Conservation (phyloP, 2,888 invertebrate genomes). For the Hesperia comma region DNA sequence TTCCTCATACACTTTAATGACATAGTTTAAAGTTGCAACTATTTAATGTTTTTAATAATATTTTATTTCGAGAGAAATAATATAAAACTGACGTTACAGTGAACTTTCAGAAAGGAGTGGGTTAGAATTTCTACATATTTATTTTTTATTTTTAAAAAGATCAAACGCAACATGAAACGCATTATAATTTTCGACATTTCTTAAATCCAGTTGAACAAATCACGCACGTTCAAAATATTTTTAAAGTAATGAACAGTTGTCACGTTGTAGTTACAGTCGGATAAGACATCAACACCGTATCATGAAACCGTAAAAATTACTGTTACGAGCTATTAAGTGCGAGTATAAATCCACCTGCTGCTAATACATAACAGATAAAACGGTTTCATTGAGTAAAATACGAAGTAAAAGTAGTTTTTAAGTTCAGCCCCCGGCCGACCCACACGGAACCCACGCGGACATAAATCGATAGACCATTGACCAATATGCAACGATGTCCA, state of each 20-base stretch:
- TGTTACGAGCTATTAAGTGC: slow-evolving; percentile 15
- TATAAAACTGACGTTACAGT: too few species aligned
- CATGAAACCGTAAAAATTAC: slow-evolving; percentile 17
- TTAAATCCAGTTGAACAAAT: too few species aligned
- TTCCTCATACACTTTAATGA: too few species aligned
- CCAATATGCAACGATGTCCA: slow-evolving; percentile 64
- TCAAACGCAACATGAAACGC: too few species aligned
- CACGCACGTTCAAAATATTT: too few species aligned
- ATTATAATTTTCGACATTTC: too few species aligned
- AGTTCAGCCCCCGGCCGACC: slow-evolving; percentile 50
- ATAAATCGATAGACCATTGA: slow-evolving; percentile 54
- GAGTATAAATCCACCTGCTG: slow-evolving; percentile 30
- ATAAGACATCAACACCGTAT: slow-evolving; percentile 10
- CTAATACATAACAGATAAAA: slow-evolving; percentile 23
- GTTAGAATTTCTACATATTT: too few species aligned
- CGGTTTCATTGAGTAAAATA: slow-evolving; percentile 47
- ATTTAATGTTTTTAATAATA: too few species aligned
- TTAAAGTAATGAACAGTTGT: neutral
- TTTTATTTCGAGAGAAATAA: too few species aligned
- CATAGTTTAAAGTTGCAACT: too few species aligned
- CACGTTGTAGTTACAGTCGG: neutral
- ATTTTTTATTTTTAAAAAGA: too few species aligned
- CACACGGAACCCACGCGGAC: slow-evolving; percentile 37
- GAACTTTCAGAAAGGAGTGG: too few species aligned
- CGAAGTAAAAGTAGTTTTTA: slow-evolving; percentile 53